A percentile compares a stretch with the other conserved stretches of the same genome.
Evolutionary conservation across 2,797 vertebrate species (phyloP).

Genomic region (Moxostoma hubbsi): DNA sequence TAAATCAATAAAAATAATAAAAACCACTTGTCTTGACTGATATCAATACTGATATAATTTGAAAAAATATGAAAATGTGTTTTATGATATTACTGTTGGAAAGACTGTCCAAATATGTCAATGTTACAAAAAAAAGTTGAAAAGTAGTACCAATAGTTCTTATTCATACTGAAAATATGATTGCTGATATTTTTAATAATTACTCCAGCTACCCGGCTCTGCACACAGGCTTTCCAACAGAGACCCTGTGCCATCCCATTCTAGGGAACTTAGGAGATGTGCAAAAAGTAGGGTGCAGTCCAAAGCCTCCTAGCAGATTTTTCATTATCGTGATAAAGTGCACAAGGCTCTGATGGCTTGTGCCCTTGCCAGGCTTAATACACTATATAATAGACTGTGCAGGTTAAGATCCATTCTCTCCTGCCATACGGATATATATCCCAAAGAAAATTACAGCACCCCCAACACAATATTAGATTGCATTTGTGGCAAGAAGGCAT

Average conservation of each 20-base stretch:
- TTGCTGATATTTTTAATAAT: no score
- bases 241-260: constrained; percentile 2
- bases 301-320: constrained; percentile 40
- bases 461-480: constrained; percentile 51
- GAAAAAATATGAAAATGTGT: neutral
- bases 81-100: neutral
- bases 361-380: constrained; percentile 55
- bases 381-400: constrained; percentile 56
- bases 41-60: no score
- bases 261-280: constrained; percentile 13
- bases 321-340: constrained; percentile 60
- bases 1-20: no score
- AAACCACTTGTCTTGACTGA: no score
- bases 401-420: constrained; percentile 56
- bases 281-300: constrained; percentile 37
- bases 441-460: constrained; percentile 54
- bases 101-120: neutral
- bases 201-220: neutral
- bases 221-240: neutral
- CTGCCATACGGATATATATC: constrained; percentile 56
- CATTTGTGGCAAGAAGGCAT: constrained; percentile 44
- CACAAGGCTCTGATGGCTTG: constrained; percentile 40
- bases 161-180: neutral
- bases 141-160: neutral
- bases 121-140: neutral